Evolutionary conservation across 2,113 vertebrate species (phyloP), one percentile per base, ranked within the genome.

Genomic region (Plectropomus leopardus): DNA sequence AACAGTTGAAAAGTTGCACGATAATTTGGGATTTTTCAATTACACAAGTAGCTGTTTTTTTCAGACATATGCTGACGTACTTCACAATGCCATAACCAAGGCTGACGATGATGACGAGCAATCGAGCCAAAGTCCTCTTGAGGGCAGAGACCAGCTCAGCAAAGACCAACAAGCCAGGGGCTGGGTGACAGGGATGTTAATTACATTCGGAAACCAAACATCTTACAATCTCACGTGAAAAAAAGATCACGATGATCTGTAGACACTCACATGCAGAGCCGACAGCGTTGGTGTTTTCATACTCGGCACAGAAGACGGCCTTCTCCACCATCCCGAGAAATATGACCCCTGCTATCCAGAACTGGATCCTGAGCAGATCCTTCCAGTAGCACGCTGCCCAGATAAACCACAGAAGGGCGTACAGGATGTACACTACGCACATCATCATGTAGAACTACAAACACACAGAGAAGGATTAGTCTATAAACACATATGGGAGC

Each of bases 321-420:
- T 96, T 97, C 91, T 97, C 96, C 78, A 97, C 93, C 96, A 97
- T 97, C 69, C 96, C 96, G 17, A 97, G 90, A 71, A 97, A 96
- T 84, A 97, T 97, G 72, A 97, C 96, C 30, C 95, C 96, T 17
- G 96, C 96, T 47, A 97, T 97, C 96, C 96, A 97, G 92, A 97
- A 97, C 92, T 97, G 96, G 87, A 97, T 97, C 76, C 96, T 91
- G 80, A 97, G 90, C 80, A 97, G 94, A 81, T 97, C 96, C 80
- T 97, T 97, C 96, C 96, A 97, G 70, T 97, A 97, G 88, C 96
- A 97, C 47, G 96, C 95, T 4, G 96, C 95, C 96, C 96, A 97
- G 61, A 93, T 61, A 21, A 97, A 95, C 96, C 96, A 97, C 51
- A 97, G 94, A 70, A 97, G 61, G 23, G 95, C 96, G 7, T 95